These are phyloP conservation scores for Colostygia pectinataria DNA, from an alignment of 2,888 invertebrate genomes.

Conservation along the genomic window DNA sequence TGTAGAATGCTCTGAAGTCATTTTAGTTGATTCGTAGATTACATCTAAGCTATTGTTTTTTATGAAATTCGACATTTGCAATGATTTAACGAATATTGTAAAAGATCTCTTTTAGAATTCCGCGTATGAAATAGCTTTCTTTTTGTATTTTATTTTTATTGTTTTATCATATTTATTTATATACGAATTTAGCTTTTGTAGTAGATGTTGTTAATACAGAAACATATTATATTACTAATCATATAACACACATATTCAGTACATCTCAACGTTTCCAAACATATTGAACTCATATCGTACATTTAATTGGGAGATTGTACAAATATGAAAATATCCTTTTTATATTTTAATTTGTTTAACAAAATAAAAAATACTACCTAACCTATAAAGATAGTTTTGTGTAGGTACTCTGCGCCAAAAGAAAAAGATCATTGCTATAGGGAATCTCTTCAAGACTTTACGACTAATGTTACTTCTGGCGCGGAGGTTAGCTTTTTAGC, in stretches of 20 bases:
- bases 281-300: constrained; percentile 67
- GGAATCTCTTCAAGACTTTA: no score
- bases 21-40: constrained; percentile 3
- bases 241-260: constrained; percentile 21
- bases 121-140: constrained; percentile 17
- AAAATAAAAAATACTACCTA: constrained; percentile 9
- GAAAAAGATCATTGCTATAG: no score
- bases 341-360: constrained; percentile 15
- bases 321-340: constrained; percentile 16
- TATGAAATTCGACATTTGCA: constrained; percentile 5
- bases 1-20: constrained; percentile 5
- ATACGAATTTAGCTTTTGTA: constrained; percentile 5
- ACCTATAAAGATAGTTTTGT: no score
- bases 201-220: neutral
- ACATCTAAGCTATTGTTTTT: neutral
- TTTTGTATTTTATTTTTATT: constrained; percentile 5
- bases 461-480: no score
- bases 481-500: no score
- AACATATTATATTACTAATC: neutral
- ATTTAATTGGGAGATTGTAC: constrained; percentile 29
- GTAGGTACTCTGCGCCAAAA: no score
- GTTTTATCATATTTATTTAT: constrained; percentile 6
- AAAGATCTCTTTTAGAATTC: constrained; percentile 32
- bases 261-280: constrained; percentile 51
- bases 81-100: constrained; percentile 9